These are phyloP conservation scores for Myripristis murdjan DNA, from an alignment of 2,797 vertebrate genomes.

Conservation along the genomic window DNA sequence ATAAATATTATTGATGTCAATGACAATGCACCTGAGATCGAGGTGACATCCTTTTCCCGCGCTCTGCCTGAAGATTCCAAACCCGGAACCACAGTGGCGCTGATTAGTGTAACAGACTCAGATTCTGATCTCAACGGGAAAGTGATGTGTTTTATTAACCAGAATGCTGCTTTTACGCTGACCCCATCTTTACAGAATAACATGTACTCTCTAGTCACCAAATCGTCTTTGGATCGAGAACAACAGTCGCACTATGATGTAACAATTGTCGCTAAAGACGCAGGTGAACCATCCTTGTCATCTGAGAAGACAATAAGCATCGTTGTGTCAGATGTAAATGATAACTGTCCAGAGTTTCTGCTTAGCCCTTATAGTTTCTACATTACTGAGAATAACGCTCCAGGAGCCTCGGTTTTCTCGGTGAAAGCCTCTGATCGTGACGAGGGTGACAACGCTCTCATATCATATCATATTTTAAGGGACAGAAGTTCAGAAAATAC, in stretches of 20 bases:
- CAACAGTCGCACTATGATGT: slow-evolving; percentile 57
- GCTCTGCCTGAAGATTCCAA: slow-evolving; percentile 73
- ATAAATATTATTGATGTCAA: slow-evolving; percentile 66
- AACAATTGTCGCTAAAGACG: slow-evolving; percentile 64
- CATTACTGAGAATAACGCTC: slow-evolving; percentile 84
- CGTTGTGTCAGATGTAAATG: slow-evolving; percentile 77
- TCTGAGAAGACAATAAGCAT: slow-evolving; percentile 69
- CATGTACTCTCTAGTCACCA: slow-evolving; percentile 68
- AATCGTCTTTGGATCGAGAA: slow-evolving; percentile 77
- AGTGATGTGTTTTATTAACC: slow-evolving; percentile 46
- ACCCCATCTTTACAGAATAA: slow-evolving; percentile 58
- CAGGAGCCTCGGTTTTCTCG: slow-evolving; percentile 65
- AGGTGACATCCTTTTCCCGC: slow-evolving; percentile 77
- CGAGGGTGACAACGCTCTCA: slow-evolving; percentile 46
- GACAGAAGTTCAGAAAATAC: not conserved
- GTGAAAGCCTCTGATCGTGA: slow-evolving; percentile 64
- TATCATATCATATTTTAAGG: slow-evolving; percentile 57
- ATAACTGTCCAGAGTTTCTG: slow-evolving; percentile 83
- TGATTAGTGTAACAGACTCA: slow-evolving; percentile 68
- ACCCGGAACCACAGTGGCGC: slow-evolving; percentile 69
- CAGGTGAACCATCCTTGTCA: slow-evolving; percentile 68
- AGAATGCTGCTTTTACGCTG: slow-evolving; percentile 62
- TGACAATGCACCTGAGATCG: slow-evolving; percentile 77
- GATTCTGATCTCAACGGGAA: slow-evolving; percentile 73
- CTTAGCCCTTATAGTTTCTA: slow-evolving; percentile 85